Evolutionary conservation across 2,888 invertebrate species (phyloP), one percentile per base, ranked within the genome.

Genomic region (Plemyria rubiginata): DNA sequence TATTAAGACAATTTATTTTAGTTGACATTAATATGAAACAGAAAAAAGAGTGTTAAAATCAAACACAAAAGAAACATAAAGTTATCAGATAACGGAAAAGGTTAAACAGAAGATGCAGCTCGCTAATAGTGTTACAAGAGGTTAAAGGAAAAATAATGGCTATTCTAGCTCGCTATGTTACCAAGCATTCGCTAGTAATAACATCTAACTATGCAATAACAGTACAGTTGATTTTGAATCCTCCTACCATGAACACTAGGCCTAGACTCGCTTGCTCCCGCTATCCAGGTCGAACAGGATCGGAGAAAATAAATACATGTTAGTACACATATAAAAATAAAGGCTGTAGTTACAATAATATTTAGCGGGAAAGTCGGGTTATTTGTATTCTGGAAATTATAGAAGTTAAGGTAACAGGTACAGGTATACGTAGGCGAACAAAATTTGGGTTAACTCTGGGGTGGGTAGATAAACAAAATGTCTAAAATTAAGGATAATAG

Each of bases 161-260:
- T 54, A 54, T 49, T 61, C 65, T 60, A 65, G 59, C 58, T 55
- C 22, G 36, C 58, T 55, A 61, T 56, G 61, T 66, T 62, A 66
- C 59, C 38, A 66, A 66, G 65, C 65, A 54, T 53, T 57, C 51
- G 52, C 56, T 61, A 61, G 43, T 41, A 38, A 11, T 61, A 57
- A 54, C 54, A 52, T 56, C 62, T 54, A 60, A 55, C 48, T 60
- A 60, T 60, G 67, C 68, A 78, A 76, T 75, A 73, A 79, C 50
- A 65, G 70, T 67, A 81, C 70, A 79, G 71, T 81, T 70, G 82
- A 84, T 82, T 45, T 74, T 78, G 78, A 88, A 90, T 86, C 84
- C 81, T 90, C 92, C 89, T 93, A 93, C 93, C 93, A 92, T 91
- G 82, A 84, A 88, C 74, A 85, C 74, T 81, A 87, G 81, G 82